Evolutionary conservation across 1,140 invertebrate species (phyloP), one percentile per base, ranked within the genome.

Genomic region (Papilio polyxenes): DNA sequence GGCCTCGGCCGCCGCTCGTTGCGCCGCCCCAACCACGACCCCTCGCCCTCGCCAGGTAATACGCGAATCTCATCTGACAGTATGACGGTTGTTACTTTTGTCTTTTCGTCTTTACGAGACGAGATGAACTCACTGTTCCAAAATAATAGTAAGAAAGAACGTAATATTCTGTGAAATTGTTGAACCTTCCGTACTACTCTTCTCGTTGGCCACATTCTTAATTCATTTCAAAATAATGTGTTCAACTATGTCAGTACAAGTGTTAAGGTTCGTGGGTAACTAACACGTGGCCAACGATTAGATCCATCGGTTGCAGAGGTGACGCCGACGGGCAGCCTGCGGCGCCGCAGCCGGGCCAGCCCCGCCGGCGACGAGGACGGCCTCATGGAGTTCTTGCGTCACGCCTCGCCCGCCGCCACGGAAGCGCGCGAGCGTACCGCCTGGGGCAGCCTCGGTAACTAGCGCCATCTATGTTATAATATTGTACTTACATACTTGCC

Each of bases 281-380:
- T 59, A 62, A 65, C 53, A 1, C n/a, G 17, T 40, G 53, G 31
- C 20, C 37, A 79, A 81, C 20, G 48, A 37, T 51, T 53, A 44
- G 23, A 56, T 74, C 69, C 72, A 51, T 87, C 82, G 69, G 77
- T 90, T 90, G 7, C 87, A 97, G 98, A 98, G 89, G 96, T 98
- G 31, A 98, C 98, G 1, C 98, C 98, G 56, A 98, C 98, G 85
- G 98, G 98, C 20, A 98, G 97, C 82, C 94, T 98, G 11, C 95
- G 98, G 20, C 95, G 98, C 59, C 95, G 98, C 44, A 95, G 97
- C 82, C 97, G 98, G 87, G 95, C 98, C 23, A 96, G 98, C 51
- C 96, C 97, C 0, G 97, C 97, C 17, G 98, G 98, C 87, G 97
- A 98, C 87, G 98, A 98, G 84, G 96, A 96, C 3, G 97, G 96